Evolutionary conservation across 2,797 vertebrate species (phyloP), one percentile per base, ranked within the genome.

Genomic region (Remorina albescens): DNA sequence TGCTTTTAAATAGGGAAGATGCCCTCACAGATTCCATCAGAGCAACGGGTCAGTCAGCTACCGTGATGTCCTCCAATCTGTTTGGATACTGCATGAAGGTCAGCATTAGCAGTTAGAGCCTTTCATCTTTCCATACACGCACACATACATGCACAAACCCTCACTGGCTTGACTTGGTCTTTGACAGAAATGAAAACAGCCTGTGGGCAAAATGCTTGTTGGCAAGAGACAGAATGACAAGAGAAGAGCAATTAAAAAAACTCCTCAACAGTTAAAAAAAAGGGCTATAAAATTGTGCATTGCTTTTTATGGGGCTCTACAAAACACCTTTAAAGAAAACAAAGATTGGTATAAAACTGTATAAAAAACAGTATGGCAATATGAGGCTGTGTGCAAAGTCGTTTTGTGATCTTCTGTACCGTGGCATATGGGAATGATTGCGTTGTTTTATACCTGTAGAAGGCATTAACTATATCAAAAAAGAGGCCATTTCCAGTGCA

Each of bases 101-200:
- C 30, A 32, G 30, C 30, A 32, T 32, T 32, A 32, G 37, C 44
- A 28, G 28, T 34, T 10, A 46, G 54, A 55, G 53, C 68, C 57
- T 74, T 66, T 71, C 32, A 65, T 74, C 47, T 77, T 39, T 10
- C 23, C 26, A 42, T 36, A 36, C 28, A 36, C n/a, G 42, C 39
- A 47, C 36, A 37, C 53, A 67, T 54, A 54, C 50, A 76, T 28
- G n/a, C 46, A n/a, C 16, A 46, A 5, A 8, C n/a, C 47, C 47
- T 41, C 49, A 37, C 21, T 39, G 50, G 37, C 57, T 67, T 64
- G 44, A 65, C 49, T 47, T 39, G 53, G 57, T 74, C 37, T 79
- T 70, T 75, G 70, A 76, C 53, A 54, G 60, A 44, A 39, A 28
- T 62, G 25, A 39, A 80, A 74, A 70, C 11, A 71, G 18, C 54